A percentile compares a stretch with the other conserved stretches of the same genome.
Conservation (phyloP, 1,140 invertebrate species). For the Diachasmimorpha longicaudata region DNA sequence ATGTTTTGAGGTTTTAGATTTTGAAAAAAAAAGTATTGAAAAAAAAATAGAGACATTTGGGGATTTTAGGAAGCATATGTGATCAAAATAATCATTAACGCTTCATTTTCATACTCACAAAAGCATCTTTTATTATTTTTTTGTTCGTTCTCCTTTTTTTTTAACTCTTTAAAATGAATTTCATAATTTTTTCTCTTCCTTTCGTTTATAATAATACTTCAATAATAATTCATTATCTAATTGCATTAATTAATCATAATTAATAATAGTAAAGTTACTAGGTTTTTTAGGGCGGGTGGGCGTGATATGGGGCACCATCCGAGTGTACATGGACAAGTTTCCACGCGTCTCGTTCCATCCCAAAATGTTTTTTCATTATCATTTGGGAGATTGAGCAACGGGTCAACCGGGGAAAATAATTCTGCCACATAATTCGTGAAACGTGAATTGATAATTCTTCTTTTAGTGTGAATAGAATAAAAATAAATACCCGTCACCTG, state of each 20-base stretch:
- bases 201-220: slow-evolving; percentile 57
- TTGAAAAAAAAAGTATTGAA: not conserved
- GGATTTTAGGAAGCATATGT: slow-evolving; percentile 26
- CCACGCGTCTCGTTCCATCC: slow-evolving; percentile 47
- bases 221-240: slow-evolving; percentile 46
- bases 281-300: slow-evolving; percentile 43
- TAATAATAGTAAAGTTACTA: slow-evolving; percentile 22
- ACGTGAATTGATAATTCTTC: not conserved
- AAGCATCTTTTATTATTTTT: slow-evolving; percentile 62
- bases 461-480: not conserved
- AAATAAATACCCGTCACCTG: slow-evolving; percentile 9
- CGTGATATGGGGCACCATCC: slow-evolving; percentile 49
- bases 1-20: not conserved
- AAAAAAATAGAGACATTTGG: not conserved
- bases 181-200: slow-evolving; percentile 49
- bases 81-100: slow-evolving; percentile 36
- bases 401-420: not conserved
- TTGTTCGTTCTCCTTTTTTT: slow-evolving; percentile 54
- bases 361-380: not conserved
- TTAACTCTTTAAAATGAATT: slow-evolving; percentile 61
- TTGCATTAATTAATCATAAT: slow-evolving; percentile 37
- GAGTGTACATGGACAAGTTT: slow-evolving; percentile 48
- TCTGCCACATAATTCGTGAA: not conserved
- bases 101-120: slow-evolving; percentile 58
- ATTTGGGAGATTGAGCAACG: not conserved